Evolutionary conservation across 2,888 invertebrate species (phyloP).

Genomic region (Charanyca ferruginea): DNA sequence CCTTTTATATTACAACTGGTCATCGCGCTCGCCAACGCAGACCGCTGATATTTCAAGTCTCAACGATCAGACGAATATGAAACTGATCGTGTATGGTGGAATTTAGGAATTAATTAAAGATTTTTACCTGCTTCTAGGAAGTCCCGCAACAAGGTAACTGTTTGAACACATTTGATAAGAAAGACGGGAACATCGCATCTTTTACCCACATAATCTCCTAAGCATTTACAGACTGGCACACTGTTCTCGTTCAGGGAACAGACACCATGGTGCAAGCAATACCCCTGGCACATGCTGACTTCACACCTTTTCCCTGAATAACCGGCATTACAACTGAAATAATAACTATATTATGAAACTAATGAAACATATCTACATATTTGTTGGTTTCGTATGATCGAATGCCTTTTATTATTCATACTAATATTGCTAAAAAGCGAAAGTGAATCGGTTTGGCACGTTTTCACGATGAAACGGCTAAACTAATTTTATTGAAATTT

Average conservation of each 20-base stretch:
- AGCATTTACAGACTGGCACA: neutral
- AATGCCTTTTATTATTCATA: too few relatives aligned
- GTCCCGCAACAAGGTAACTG: neutral
- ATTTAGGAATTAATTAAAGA: neutral
- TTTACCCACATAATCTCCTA: neutral
- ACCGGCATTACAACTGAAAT: constrained; percentile 3
- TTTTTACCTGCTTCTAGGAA: neutral
- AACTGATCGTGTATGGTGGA: too few relatives aligned
- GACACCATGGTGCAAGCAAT: neutral
- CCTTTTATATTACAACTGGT: too few relatives aligned
- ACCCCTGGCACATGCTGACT: neutral
- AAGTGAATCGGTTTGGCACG: too few relatives aligned
- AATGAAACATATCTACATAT: too few relatives aligned
- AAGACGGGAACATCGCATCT: neutral
- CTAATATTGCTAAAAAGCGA: too few relatives aligned
- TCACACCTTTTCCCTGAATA: constrained; percentile 4
- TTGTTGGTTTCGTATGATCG: too few relatives aligned
- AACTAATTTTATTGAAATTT: too few relatives aligned
- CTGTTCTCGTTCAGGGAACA: neutral
- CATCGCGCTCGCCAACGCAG: too few relatives aligned
- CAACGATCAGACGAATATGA: too few relatives aligned
- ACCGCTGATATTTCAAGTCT: too few relatives aligned
- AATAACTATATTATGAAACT: neutral
- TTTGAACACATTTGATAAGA: neutral
- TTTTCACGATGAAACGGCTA: too few relatives aligned